Percentiles rank a stretch among this genome's conserved stretches.
Conservation (phyloP, 2,888 invertebrate species). For the Drosophila robusta region DNA sequence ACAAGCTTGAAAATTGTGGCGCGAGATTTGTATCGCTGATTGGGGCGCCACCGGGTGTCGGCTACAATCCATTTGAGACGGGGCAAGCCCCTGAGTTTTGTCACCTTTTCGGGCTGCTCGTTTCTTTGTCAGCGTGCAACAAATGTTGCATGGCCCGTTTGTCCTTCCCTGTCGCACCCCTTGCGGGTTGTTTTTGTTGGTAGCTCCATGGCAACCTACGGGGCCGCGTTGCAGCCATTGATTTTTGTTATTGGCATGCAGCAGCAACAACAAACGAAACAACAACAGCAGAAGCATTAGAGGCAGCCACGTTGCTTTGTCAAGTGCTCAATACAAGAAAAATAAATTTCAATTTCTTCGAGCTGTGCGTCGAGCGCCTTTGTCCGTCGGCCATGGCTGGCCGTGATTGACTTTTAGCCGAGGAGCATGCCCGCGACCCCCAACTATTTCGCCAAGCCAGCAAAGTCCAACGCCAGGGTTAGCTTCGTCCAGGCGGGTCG, state of each 20-base stretch:
- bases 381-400: slow-evolving; percentile 51
- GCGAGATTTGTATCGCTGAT: slow-evolving; percentile 62
- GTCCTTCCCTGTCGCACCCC: background rate
- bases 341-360: slow-evolving; percentile 37
- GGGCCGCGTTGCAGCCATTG: slow-evolving; percentile 62
- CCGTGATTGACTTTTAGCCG: slow-evolving; percentile 27
- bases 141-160: slow-evolving; percentile 39
- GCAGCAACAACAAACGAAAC: background rate
- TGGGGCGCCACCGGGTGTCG: slow-evolving; percentile 27
- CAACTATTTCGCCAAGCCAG: slow-evolving; percentile 49
- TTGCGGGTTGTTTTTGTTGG: slow-evolving; percentile 34
- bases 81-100: slow-evolving; percentile 32
- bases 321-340: slow-evolving; percentile 46
- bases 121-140: slow-evolving; percentile 47
- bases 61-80: background rate
- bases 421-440: slow-evolving; percentile 52
- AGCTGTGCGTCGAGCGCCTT: slow-evolving; percentile 22
- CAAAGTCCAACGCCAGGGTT: slow-evolving; percentile 42
- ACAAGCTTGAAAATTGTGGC: slow-evolving; percentile 58
- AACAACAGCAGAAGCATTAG: slow-evolving; percentile 23
- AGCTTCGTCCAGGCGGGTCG: slow-evolving; percentile 70
- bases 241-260: slow-evolving; percentile 71
- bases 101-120: slow-evolving; percentile 41
- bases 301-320: slow-evolving; percentile 51
- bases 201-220: slow-evolving; percentile 63